Conservation (phyloP, 2,113 vertebrate species). For the Mus spicilegus region DNA sequence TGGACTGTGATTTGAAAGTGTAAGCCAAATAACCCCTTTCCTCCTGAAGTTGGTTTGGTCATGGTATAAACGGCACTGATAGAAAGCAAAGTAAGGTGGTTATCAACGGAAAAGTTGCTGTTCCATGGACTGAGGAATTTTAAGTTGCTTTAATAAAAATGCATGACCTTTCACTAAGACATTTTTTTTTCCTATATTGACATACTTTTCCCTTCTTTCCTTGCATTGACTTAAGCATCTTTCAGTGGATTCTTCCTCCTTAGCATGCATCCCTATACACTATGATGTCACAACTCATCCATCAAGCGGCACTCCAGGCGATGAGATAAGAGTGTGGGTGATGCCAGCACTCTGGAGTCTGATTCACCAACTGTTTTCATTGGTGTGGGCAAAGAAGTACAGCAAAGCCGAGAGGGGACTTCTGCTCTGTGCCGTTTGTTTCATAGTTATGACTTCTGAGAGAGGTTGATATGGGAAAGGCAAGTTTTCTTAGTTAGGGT, state of each 20-base stretch:
- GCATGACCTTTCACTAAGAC: accelerated
- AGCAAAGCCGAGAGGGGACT: neutral
- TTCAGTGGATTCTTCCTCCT: constrained; percentile 51
- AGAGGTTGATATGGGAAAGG: neutral
- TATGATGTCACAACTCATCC: constrained; percentile 80
- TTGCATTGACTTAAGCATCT: neutral
- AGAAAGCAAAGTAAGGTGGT: neutral
- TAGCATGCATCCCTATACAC: constrained; percentile 68
- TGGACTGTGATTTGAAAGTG: neutral
- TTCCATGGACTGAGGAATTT: too few species aligned
- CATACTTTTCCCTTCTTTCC: neutral
- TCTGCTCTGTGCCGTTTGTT: neutral
- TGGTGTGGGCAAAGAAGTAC: constrained; percentile 50
- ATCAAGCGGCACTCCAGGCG: constrained; percentile 61
- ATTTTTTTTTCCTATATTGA: neutral
- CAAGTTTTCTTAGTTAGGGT: neutral
- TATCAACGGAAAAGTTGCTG: neutral
- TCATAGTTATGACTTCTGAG: neutral
- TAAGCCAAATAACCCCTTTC: neutral
- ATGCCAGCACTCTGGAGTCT: constrained; percentile 66
- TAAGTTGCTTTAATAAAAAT: neutral
- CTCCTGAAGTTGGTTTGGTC: neutral
- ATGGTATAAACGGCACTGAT: neutral
- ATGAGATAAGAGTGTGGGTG: constrained; percentile 75
- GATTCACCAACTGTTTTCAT: constrained; percentile 73